Percentiles rank a stretch among this genome's conserved stretches.
Evolutionary conservation across 1,140 invertebrate species (phyloP).

Genomic region (Tribolium castaneum): DNA sequence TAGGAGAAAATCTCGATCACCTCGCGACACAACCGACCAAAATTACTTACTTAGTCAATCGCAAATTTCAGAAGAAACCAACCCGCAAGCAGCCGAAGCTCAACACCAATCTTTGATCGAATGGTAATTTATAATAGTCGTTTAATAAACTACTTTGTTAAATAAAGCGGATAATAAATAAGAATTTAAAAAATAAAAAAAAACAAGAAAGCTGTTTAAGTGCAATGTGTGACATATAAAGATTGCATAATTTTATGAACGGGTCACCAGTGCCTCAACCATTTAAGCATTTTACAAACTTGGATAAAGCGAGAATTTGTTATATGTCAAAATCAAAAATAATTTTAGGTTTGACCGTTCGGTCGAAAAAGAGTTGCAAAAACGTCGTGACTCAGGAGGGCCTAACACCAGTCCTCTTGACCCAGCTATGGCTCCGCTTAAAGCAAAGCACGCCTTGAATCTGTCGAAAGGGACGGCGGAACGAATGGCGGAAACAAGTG

Average conservation of each 20-base stretch:
- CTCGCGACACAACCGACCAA: neutral
- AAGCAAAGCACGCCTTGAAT: conserved; percentile 38
- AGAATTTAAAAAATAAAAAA: too few relatives aligned
- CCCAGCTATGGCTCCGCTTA: conserved; percentile 16
- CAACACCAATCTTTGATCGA: neutral
- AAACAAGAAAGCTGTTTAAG: too few relatives aligned
- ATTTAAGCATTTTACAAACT: too few relatives aligned
- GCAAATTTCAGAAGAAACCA: neutral
- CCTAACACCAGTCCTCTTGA: neutral
- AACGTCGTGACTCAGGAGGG: conserved; percentile 44
- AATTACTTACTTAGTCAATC: neutral
- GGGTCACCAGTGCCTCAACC: too few relatives aligned
- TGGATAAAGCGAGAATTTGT: too few relatives aligned
- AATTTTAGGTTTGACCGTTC: conserved; percentile 57
- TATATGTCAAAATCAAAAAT: too few relatives aligned
- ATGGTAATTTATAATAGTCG: neutral
- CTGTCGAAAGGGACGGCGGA: conserved; percentile 46
- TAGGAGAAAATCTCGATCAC: conserved; percentile 11
- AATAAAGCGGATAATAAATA: too few relatives aligned
- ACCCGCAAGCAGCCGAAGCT: neutral
- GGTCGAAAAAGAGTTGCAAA: conserved; percentile 59
- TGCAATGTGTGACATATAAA: too few relatives aligned
- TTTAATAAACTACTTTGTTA: neutral
- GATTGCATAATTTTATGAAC: too few relatives aligned
- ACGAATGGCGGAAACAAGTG: conserved; percentile 53